These are phyloP conservation scores for Hipparchia semele DNA, from an alignment of 2,888 invertebrate genomes.

Conservation along the genomic window DNA sequence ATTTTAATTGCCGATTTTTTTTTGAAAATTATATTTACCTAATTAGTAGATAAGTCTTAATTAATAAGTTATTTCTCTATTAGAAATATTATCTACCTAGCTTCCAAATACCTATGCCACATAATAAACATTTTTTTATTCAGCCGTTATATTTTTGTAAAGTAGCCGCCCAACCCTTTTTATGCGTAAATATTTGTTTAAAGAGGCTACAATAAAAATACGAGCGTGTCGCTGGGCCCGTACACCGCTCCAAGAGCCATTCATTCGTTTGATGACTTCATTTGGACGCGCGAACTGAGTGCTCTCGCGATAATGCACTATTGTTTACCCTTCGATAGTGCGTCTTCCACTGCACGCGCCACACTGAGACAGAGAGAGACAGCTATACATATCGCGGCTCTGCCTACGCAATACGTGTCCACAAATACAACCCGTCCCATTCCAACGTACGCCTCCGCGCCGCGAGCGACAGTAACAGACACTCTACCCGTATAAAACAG, in stretches of 20 bases:
- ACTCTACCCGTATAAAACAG: slow-evolving; percentile 79
- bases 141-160: slow-evolving; percentile 44
- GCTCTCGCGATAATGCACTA: slow-evolving; percentile 81
- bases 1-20: too few species aligned
- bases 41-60: too few species aligned
- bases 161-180: slow-evolving; percentile 54
- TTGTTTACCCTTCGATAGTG: slow-evolving; percentile 83
- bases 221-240: slow-evolving; percentile 66
- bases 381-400: slow-evolving; percentile 55
- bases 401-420: slow-evolving; percentile 58
- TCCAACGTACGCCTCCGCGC: slow-evolving; percentile 50
- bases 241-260: slow-evolving; percentile 72
- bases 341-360: slow-evolving; percentile 77
- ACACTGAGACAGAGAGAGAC: slow-evolving; percentile 71
- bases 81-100: not conserved
- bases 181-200: slow-evolving; percentile 74
- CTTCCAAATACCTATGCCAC: not conserved
- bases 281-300: slow-evolving; percentile 78
- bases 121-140: not conserved
- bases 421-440: slow-evolving; percentile 62
- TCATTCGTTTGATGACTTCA: slow-evolving; percentile 83
- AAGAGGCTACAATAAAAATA: slow-evolving; percentile 79
- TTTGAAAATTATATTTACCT: too few species aligned
- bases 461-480: slow-evolving; percentile 64
- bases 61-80: not conserved